phyloP scores from a whole-genome alignment of 2,888 invertebrate genomes.

The Malthinus flaveolus region DNA sequence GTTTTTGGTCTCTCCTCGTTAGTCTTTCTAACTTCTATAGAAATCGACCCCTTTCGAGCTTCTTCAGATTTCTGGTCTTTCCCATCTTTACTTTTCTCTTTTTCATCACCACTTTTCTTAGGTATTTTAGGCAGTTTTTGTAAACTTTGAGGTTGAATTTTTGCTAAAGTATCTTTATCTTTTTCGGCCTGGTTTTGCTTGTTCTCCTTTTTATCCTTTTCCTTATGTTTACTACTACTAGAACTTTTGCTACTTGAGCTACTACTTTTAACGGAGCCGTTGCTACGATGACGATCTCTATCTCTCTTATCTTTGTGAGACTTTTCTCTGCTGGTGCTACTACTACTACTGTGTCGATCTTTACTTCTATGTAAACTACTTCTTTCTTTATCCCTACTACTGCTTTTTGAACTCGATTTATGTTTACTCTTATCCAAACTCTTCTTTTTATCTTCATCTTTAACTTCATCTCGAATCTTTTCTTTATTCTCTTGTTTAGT shows the following conservation, averaged over 20 bases:
- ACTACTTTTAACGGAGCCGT: constrained; percentile 40
- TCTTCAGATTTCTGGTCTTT: constrained; percentile 54
- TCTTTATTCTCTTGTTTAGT: constrained; percentile 29
- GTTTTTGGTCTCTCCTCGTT: constrained; percentile 80
- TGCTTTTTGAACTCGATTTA: constrained; percentile 34
- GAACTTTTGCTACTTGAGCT: constrained; percentile 38
- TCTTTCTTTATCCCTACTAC: constrained; percentile 49
- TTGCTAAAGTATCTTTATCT: constrained; percentile 69
- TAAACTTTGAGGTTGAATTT: constrained; percentile 67
- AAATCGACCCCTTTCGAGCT: constrained; percentile 75
- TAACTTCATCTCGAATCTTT: constrained; percentile 21
- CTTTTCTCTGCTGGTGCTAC: constrained; percentile 50
- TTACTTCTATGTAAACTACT: constrained; percentile 45
- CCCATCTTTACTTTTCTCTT: constrained; percentile 44
- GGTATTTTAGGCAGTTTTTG: constrained; percentile 80
- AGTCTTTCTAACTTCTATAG: constrained; percentile 77
- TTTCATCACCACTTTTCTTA: constrained; percentile 63
- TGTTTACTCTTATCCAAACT: constrained; percentile 42
- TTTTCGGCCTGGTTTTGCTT: constrained; percentile 66
- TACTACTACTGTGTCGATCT: constrained; percentile 51
- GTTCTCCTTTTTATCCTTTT: constrained; percentile 53
- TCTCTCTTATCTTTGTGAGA: constrained; percentile 30
- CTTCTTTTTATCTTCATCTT: constrained; percentile 37
- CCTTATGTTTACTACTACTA: constrained; percentile 42
- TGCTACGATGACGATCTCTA: constrained; percentile 39